phyloP scores from a whole-genome alignment of 2,113 vertebrate species.

The Oxyura jamaicensis region DNA sequence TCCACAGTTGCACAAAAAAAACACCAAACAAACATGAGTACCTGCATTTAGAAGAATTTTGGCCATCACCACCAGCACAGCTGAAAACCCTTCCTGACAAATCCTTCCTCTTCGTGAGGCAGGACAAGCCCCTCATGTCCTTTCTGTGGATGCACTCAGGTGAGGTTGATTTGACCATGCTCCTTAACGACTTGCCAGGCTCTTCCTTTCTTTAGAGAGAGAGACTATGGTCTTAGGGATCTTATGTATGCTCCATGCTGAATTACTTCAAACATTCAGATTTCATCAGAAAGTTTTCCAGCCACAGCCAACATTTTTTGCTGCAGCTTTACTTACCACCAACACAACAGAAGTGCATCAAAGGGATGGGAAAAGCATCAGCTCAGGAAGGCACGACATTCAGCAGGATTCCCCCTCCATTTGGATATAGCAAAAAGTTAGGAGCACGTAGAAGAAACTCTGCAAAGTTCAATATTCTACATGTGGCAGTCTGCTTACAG shows the following conservation, averaged over 20 bases:
- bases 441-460: background rate
- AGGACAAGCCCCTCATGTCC: background rate
- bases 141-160: background rate
- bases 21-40: background rate
- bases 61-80: background rate
- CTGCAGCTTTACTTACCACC: background rate
- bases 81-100: rapidly evolving
- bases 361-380: background rate
- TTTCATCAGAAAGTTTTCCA: background rate
- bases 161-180: background rate
- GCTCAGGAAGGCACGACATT: rapidly evolving
- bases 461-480: background rate
- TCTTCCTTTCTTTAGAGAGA: background rate
- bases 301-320: background rate
- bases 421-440: background rate
- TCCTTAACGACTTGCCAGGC: background rate
- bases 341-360: background rate
- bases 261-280: background rate
- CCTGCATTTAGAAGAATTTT: background rate
- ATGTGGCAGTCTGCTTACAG: background rate
- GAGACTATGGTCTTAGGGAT: rapidly evolving
- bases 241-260: rapidly evolving
- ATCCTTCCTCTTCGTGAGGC: rapidly evolving
- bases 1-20: background rate
- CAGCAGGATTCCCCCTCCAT: background rate